Base-by-base conservation (phyloP, 2,797 vertebrate genomes). In the Enteromius mattozi region DNA sequence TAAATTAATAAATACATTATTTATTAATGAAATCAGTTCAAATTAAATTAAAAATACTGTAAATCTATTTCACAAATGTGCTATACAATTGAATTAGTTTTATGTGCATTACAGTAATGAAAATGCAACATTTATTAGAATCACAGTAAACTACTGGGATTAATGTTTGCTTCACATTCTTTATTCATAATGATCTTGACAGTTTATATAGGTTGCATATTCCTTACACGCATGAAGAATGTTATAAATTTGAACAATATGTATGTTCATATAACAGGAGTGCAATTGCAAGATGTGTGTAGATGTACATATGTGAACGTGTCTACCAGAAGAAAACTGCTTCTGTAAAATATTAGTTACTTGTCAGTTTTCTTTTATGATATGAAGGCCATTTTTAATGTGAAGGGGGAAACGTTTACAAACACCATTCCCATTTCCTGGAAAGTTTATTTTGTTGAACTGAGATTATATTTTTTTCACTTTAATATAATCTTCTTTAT, bases 251-350 rank as follows among this genome's bases (percentile, higher is more conserved):
- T 63, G 42, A 47, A 16, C 35, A 14, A 51, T 10, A n/a, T 24
- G 71, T 12, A n/a, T 35, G 71, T 76, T 45, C 21, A 27, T 51
- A 47, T 63, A 49, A 77, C 24, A 72, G 19, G 56, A 71, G 66
- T n/a, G 59, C 68, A 65, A 49, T 71, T 51, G 66, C 63, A 63
- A 81, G 49, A 19, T 82, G 79, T 49, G 6, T 82, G 54, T 82
- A 51, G 35, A 84, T 71, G 75, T 78, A 47, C 80, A 74, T 82
- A 45, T 85, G 40, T 78, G 30, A 82, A 80, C 72, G 78, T 86
- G 74, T 30, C 35, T 54, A 54, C 45, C 24, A 3, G 59, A 84
- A 76, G 49, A 40, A 63, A 45, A 65, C 65, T 7, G 70, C 33
- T 80, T 69, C 2, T 33, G 78, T 37, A 63, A 63, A 74, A 61